Conservation (phyloP, 2,888 invertebrate species). For the Volucella inflata region DNA sequence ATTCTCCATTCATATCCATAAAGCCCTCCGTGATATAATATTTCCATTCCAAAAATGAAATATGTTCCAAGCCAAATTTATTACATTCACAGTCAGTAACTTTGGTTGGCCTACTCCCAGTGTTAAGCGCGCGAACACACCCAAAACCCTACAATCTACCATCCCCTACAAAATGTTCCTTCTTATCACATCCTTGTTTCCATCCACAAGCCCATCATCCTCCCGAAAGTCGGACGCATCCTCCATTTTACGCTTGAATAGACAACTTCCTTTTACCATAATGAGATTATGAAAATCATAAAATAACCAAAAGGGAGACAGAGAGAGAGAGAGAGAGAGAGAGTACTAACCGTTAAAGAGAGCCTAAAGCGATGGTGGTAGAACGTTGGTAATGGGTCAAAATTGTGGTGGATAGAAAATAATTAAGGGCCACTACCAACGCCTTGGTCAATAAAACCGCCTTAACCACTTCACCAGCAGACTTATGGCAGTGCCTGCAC, state of each 20-base stretch:
- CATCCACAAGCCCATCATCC: neutral
- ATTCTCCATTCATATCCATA: no score
- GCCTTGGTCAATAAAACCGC: constrained; percentile 4
- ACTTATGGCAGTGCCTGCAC: neutral
- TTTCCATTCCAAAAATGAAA: neutral
- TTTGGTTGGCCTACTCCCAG: constrained; percentile 7
- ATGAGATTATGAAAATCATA: constrained; percentile 67
- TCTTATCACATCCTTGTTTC: no score
- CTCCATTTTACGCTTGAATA: constrained; percentile 19
- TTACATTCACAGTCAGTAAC: constrained; percentile 15
- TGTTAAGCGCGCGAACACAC: constrained; percentile 2
- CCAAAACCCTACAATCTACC: no score
- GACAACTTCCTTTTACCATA: constrained; percentile 52
- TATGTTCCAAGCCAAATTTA: constrained; percentile 13
- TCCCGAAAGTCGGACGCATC: constrained; percentile 19
- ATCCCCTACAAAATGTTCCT: no score
- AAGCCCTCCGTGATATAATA: neutral
- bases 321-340: constrained; percentile 5
- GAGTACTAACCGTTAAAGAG: constrained; percentile 1
- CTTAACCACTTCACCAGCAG: neutral
- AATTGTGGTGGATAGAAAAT: neutral
- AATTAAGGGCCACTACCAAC: constrained; percentile 22
- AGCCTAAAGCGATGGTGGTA: neutral
- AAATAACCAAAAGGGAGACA: constrained; percentile 41
- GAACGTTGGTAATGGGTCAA: neutral